Base-by-base conservation (phyloP, 2,113 vertebrate genomes). In the Lophius piscatorius region DNA sequence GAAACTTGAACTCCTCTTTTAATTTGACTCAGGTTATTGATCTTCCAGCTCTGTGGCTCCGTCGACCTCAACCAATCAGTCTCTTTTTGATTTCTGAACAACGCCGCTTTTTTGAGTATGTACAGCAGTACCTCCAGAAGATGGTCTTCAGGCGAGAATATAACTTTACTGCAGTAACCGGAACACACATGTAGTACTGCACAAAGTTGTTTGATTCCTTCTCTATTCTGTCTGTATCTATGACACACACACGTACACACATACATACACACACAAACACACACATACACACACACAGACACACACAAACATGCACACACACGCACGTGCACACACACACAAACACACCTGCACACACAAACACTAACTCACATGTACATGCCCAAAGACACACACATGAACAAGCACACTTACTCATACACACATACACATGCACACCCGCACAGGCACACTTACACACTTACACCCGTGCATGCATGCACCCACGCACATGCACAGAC, bases 371-470 rank as follows among this genome's bases (percentile, higher is more conserved):
- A n/a, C n/a, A n/a, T n/a, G n/a, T 20, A 42, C 40, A 42, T 24
- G 61, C 35, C 36, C 56, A 44, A 20, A 60, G 23, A 46, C 33
- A 52, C 26, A 38, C 28, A 35, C 35, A n/a, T n/a, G n/a, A n/a
- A 26, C 46, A 73, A 51, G 33, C 34, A 64, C 52, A 42, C 18
- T 39, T 38, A 58, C 52, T 71, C 18, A 44, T 47, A 21, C 23
- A 17, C 24, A 49, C 24, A 46, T 17, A 56, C 9, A 3, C 5
- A 28, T 18, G 8, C 3, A 17, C 40, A 42, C 40, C 20, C 17
- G 20, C 40, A 42, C 20, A 42, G 8, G 22, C 39, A 42, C 20
- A 22, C n/a, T n/a, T n/a, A n/a, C n/a, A n/a, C n/a, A n/a, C n/a
- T n/a, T n/a, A n/a, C n/a, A n/a, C n/a, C n/a, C n/a, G n/a, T n/a